Evolutionary conservation across 2,797 vertebrate species (phyloP).

Genomic region (Sebastiscus albofasciatus): DNA sequence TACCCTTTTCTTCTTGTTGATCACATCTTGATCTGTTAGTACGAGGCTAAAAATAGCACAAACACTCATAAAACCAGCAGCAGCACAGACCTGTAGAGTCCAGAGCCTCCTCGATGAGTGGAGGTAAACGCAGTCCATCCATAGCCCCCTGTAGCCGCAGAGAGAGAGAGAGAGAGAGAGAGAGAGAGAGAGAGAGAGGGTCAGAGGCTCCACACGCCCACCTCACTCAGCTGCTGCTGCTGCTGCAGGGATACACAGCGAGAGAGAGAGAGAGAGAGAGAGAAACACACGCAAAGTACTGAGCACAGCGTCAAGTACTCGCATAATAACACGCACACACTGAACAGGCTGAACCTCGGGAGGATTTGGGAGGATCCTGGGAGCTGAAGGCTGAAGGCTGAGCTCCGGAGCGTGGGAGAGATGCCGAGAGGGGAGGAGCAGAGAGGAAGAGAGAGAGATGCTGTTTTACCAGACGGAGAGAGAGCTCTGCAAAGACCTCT

Average conservation of each 20-base stretch:
- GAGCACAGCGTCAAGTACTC: slow-evolving; percentile 49
- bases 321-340: slow-evolving; percentile 4
- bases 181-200: slow-evolving; percentile 71
- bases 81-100: slow-evolving; percentile 82
- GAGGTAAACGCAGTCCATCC: slow-evolving; percentile 84
- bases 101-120: slow-evolving; percentile 82
- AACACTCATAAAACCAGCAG: slow-evolving; percentile 22
- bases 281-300: slow-evolving; percentile 41
- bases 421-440: slow-evolving; percentile 73
- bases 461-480: slow-evolving; percentile 68
- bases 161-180: slow-evolving; percentile 50
- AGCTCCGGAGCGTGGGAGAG: slow-evolving; percentile 73
- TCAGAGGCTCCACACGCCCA: slow-evolving; percentile 78
- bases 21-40: slow-evolving; percentile 20
- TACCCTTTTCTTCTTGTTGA: neutral
- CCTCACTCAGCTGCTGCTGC: slow-evolving; percentile 41
- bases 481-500: slow-evolving; percentile 36
- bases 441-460: slow-evolving; percentile 65
- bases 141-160: slow-evolving; percentile 73
- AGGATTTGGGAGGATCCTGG: slow-evolving; percentile 68
- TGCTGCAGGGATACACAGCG: slow-evolving; percentile 53
- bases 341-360: slow-evolving; percentile 54
- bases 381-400: slow-evolving; percentile 64
- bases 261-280: slow-evolving; percentile 25
- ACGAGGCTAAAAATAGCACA: slow-evolving; percentile 50